Evolutionary conservation across 2,797 vertebrate species (phyloP), one percentile per base, ranked within the genome.

Genomic region (Coranthus polyacanthus): DNA sequence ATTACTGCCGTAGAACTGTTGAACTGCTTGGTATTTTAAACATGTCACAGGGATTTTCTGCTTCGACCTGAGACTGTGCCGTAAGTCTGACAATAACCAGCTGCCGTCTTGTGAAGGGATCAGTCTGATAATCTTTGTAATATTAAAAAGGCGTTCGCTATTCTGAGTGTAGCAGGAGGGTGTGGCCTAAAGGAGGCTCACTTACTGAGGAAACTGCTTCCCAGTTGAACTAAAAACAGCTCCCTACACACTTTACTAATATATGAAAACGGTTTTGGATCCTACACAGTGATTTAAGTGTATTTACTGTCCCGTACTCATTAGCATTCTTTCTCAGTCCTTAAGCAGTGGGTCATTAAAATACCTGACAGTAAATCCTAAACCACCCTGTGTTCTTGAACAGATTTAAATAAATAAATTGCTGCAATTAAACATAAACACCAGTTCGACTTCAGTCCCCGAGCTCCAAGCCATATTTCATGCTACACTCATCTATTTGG

Each of bases 321-420:
- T 90, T 87, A 73, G 62, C 66, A 85, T 87, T 81, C 71, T 9
- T 51, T 61, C 66, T 54, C 55, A 17, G 63, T 62, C 62, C n/a
- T 50, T 46, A 38, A 70, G 58, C 69, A 58, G 49, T 18, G 72
- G 54, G 51, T 71, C 68, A 77, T 78, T 71, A 49, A 70, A 78
- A 72, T 20, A 57, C 72, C 57, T 81, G 65, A 75, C 29, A 0
- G 29, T 67, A 42, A 69, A 80, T 84, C 69, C 78, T 67, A 52
- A 18, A 67, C 71, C 42, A 50, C 67, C 3, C 18, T 78, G 68
- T 83, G 72, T 88, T 78, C 63, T 81, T 67, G 46, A 54, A 52
- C 71, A 67, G 53, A 81, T 88, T 90, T 65, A 72, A 85, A 90
- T 90, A 66, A 88, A 91, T 89, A 84, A 83, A 88, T 64, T 17